Base-by-base conservation (phyloP, 2,797 vertebrate species). In the Chelon labrosus region DNA sequence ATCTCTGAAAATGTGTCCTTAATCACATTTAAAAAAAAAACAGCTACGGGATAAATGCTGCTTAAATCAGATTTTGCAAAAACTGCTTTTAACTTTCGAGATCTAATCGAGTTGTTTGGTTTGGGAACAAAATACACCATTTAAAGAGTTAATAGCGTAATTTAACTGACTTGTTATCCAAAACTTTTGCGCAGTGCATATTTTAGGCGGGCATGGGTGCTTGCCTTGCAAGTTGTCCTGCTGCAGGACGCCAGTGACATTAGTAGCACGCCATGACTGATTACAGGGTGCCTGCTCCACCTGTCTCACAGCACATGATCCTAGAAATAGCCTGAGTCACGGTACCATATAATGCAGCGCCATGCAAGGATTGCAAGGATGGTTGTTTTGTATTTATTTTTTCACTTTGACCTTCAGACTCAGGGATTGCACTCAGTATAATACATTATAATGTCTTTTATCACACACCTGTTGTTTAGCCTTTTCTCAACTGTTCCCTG, bases 261-360 rank as follows among this genome's bases (percentile, higher is more conserved):
- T 69, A 79, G 64, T 73, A 70, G 76, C 44, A 66, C 62, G 63
- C 42, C 51, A 68, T 79, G 75, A 86, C 62, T 74, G 57, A 83
- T 82, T 76, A 42, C 59, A 22, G 25, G 50, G 55, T 79, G 51
- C 65, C 53, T 4, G 38, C 70, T 69, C 57, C 46, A 51, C 58
- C 55, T 3, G 7, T 37, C 5, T 61, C n/a, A 49, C 42, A 17
- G 66, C 58, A 63, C 50, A 68, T 63, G 52, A 60, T 57, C 68
- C 75, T 59, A 52, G 52, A 84, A 76, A 85, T 67, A 80, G 70
- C 70, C 47, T 11, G 3, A 72, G 64, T 78, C 58, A 64, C 31
- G 2, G 47, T 27, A 25, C 20, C 27, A 39, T 20, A 51, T 64
- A 64, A 67, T 58, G 47, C 41, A 16, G 41, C 6, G 16, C 16